These are phyloP conservation scores for Hymenochirus boettgeri DNA, from an alignment of 2,113 vertebrate species.

Conservation along the genomic window DNA sequence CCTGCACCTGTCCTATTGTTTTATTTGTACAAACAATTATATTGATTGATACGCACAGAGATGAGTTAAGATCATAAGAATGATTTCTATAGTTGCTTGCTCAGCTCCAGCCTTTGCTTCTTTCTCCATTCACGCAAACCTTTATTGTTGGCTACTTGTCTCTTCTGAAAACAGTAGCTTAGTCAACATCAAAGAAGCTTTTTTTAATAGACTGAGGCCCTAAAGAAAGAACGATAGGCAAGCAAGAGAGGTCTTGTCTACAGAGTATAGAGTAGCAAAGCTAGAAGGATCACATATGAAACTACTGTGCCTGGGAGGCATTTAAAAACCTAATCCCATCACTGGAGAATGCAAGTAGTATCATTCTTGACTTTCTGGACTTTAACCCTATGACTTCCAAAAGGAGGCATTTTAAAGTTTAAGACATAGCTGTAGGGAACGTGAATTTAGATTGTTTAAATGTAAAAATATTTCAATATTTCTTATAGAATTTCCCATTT, in stretches of 20 bases:
- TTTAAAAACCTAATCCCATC: neutral
- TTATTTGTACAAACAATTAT: constrained; percentile 8
- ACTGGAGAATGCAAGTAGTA: neutral
- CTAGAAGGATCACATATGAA: neutral
- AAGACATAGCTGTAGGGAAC: too few relatives aligned
- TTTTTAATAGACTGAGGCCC: neutral
- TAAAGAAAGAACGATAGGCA: neutral
- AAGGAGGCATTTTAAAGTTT: neutral
- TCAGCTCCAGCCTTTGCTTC: constrained; percentile 16
- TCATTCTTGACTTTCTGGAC: neutral
- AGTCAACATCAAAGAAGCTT: constrained; percentile 18
- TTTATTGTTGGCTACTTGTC: constrained; percentile 9
- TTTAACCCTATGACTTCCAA: neutral
- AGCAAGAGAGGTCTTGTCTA: neutral
- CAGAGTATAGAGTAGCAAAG: neutral
- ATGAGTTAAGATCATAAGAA: constrained; percentile 5
- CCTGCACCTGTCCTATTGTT: neutral
- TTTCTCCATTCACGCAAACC: constrained; percentile 17
- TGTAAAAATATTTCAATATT: too few relatives aligned
- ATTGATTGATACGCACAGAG: constrained; percentile 3
- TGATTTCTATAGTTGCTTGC: constrained; percentile 4
- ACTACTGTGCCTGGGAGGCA: neutral
- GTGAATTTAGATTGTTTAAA: too few relatives aligned
- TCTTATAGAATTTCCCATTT: too few relatives aligned
- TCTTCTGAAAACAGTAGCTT: constrained; percentile 28